Conservation (phyloP, 37 sponge, comb jelly and placozoan species). For the Petrosia ficiformis region DNA sequence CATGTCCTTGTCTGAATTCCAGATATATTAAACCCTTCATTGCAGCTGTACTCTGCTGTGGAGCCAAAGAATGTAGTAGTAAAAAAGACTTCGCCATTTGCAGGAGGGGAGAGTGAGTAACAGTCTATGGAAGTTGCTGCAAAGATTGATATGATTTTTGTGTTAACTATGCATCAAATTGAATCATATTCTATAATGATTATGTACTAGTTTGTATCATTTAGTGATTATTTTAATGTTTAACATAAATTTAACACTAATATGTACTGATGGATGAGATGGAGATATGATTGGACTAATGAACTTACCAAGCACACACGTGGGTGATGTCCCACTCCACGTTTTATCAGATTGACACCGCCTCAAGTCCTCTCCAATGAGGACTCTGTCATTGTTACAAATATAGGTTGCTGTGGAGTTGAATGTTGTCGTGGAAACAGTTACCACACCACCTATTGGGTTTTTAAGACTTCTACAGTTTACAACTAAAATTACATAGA, state of each 20-base stretch:
- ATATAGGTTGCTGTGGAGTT: conserved; percentile 37
- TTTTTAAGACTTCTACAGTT: conserved; percentile 33
- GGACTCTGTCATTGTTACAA: conserved; percentile 32
- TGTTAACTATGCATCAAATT: neutral
- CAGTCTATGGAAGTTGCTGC: conserved; percentile 7
- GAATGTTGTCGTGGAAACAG: conserved; percentile 4
- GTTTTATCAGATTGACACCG: neutral
- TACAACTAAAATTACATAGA: conserved; percentile 18
- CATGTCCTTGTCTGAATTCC: conserved; percentile 28
- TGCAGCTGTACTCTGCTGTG: conserved; percentile 32
- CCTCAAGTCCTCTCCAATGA: neutral
- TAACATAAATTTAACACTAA: no score
- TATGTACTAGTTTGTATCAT: neutral
- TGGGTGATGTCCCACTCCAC: conserved; percentile 4
- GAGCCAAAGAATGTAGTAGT: conserved; percentile 13
- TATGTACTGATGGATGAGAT: no score
- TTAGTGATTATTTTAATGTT: no score
- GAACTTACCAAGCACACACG: conserved; percentile 6
- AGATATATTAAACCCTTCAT: conserved; percentile 27
- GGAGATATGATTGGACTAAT: no score
- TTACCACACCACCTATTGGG: conserved; percentile 8
- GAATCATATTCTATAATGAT: neutral
- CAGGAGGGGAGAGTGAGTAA: conserved; percentile 8
- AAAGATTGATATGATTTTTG: neutral
- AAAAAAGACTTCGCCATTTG: conserved; percentile 27